Evolutionary conservation across 2,797 vertebrate species (phyloP).

Genomic region (Cercopithecus diana): DNA sequence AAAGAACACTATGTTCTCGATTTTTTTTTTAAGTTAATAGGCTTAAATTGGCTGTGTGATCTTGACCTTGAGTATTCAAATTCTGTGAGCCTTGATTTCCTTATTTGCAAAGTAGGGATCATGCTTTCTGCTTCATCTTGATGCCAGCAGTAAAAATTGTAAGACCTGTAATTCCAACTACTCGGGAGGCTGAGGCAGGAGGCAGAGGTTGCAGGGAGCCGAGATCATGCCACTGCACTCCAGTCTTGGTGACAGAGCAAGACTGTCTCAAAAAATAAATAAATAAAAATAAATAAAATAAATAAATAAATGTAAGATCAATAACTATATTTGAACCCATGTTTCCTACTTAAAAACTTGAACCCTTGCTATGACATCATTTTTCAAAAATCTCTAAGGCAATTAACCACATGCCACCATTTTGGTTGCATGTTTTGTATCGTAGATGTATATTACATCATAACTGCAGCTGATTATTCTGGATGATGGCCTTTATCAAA

Average conservation of each 20-base stretch:
- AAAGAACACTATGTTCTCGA: background rate
- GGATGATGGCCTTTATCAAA: background rate
- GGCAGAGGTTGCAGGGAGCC: background rate
- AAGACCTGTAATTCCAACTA: background rate
- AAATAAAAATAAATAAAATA: background rate
- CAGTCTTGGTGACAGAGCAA: background rate
- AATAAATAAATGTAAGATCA: background rate
- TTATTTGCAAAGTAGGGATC: background rate
- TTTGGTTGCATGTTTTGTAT: background rate
- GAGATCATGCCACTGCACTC: background rate
- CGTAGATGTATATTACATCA: background rate
- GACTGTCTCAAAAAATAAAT: too few relatives aligned
- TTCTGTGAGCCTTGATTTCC: background rate
- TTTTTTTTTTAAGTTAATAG: background rate
- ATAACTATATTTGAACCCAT: background rate
- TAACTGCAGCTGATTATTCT: background rate
- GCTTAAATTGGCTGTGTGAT: background rate
- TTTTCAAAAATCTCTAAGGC: background rate
- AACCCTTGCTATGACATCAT: background rate
- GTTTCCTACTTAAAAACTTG: background rate
- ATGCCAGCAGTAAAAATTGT: background rate
- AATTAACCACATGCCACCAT: background rate
- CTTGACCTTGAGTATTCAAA: background rate
- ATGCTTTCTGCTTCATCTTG: background rate
- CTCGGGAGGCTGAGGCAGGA: background rate